Evolutionary conservation across 2,113 vertebrate species (phyloP), one percentile per base, ranked within the genome.

Genomic region (Otis tarda): DNA sequence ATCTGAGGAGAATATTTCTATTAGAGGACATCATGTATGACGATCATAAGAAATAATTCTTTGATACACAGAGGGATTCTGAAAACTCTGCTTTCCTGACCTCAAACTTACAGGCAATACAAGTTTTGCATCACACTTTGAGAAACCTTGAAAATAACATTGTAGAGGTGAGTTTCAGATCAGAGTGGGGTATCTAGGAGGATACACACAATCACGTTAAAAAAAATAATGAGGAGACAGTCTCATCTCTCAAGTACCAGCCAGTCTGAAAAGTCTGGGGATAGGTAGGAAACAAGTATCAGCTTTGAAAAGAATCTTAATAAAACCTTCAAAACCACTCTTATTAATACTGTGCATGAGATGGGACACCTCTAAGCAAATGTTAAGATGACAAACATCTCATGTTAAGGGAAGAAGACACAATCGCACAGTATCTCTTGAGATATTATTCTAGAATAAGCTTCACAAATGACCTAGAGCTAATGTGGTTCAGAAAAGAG

Each of bases 131-230:
- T 23, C 16, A n/a, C 0, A 1, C 19, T 49, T 45, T 28, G 28
- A 61, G 20, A 70, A 85, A 63, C 30, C 24, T 86, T 35, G 39
- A 59, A 59, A 76, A 65, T 28, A 82, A 28, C n/a, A 31, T 43
- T 78, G 71, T 37, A 22, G 27, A 50, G 21, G 27, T 64, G 14
- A 69, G 69, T 52, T 81, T 80, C 33, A 68, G 86, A 56, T 67
- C 68, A 52, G 55, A 63, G 37, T 18, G 12, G 35, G 13, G 14
- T 52, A 14, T 45, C 33, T 39, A 13, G 24, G 33, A 87, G 43
- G 14, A 76, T 30, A 50, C 27, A 45, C 17, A n/a, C 6, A 67
- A 10, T 6, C 1, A 0, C 0, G 0, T 55, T 61, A 27, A 76
- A 76, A 69, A 52, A 17, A 41, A 28, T 22, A 45, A 35, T 1